Base-by-base conservation (phyloP, 2,113 vertebrate genomes). In the Seriola dumerili region DNA sequence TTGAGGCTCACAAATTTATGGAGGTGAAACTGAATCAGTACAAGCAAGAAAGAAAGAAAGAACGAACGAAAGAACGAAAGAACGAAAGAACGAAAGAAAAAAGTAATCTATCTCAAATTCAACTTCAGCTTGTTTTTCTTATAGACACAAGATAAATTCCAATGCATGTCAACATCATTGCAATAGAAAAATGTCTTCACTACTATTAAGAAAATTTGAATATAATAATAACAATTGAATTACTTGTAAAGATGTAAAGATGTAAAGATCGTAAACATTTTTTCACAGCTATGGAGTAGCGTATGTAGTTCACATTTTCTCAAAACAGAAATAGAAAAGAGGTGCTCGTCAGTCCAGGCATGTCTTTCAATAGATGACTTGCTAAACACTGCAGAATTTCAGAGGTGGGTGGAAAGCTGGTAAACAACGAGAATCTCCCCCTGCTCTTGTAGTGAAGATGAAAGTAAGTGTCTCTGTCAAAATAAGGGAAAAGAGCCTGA, bases 391-490 rank as follows among this genome's bases (percentile, higher is more conserved):
- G 66, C 62, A 81, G 67, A 72, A 66, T 58, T 63, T 89, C 76
- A 69, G 66, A 76, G 32, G 55, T 77, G 58, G 80, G 82, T 77
- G 72, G 72, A 58, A 74, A 77, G 68, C 57, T 63, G 76, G 82
- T 81, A 84, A 81, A 91, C 78, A 90, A 89, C 66, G 88, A 78
- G 75, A 80, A 64, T 25, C 68, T 64, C 17, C 44, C 57, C 21
- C 23, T 38, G 52, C 80, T 86, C 72, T 58, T 68, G 61, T 72
- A 10, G 76, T 50, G 59, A 79, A 84, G 91, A 91, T 93, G 70
- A 93, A 93, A 92, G 80, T 64, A 78, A 78, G 70, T 52, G 66
- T 78, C 73, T 83, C 79, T 84, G 82, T 89, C 84, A 89, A 83
- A 88, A 80, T 75, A 86, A 77, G 55, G 46, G 42, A 78, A 72